phyloP scores from a whole-genome alignment of 2,888 invertebrate species.

The Drosophila suboccidentalis region DNA sequence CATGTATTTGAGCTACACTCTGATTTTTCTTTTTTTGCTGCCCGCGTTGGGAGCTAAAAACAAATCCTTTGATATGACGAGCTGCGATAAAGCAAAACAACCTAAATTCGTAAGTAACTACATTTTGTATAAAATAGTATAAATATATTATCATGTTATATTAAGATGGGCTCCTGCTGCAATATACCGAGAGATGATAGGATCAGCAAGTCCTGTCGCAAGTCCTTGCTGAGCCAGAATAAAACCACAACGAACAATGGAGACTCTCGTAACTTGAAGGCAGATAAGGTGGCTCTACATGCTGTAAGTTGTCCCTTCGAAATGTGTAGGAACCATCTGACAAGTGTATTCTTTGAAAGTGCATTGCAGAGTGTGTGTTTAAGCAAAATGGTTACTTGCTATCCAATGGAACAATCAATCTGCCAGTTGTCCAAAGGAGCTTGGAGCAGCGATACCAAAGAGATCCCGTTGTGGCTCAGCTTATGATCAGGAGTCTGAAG shows the following conservation, averaged over 20 bases:
- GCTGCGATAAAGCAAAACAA: conserved; percentile 54
- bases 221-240: conserved; percentile 41
- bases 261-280: conserved; percentile 30
- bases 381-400: conserved; percentile 48
- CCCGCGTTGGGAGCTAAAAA: conserved; percentile 3
- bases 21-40: conserved; percentile 12
- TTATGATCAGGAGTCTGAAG: conserved; percentile 41
- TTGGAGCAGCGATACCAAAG: conserved; percentile 51
- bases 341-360: conserved; percentile 30
- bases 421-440: conserved; percentile 36
- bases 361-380: conserved; percentile 68
- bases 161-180: conserved; percentile 56
- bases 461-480: conserved; percentile 36
- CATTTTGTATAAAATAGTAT: not conserved
- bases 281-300: conserved; percentile 57
- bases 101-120: conserved; percentile 53
- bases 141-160: not conserved
- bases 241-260: conserved; percentile 37
- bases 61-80: conserved; percentile 31
- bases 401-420: conserved; percentile 54
- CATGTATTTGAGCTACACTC: conserved; percentile 36
- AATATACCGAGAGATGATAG: conserved; percentile 52
- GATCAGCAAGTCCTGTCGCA: conserved; percentile 47
- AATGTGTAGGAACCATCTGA: not conserved
- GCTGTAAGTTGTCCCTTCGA: conserved; percentile 44